Percentiles rank a stretch among this genome's conserved stretches.
Evolutionary conservation across 2,113 vertebrate genomes (phyloP).

Genomic region (Hypanus sabinus): DNA sequence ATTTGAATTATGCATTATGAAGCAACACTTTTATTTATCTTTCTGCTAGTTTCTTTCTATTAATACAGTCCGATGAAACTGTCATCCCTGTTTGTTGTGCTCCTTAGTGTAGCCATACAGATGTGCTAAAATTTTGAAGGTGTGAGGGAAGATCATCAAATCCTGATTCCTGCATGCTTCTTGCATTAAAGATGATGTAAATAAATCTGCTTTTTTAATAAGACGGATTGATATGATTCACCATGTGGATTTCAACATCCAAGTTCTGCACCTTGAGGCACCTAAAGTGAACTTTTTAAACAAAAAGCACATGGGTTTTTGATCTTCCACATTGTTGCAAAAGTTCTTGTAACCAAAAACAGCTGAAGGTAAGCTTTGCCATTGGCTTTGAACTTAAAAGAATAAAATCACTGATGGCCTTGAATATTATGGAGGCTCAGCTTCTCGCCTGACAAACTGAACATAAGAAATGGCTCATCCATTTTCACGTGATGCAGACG

Average conservation of each 20-base stretch:
- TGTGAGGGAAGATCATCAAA: not conserved
- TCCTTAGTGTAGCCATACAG: not conserved
- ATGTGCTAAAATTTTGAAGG: not conserved
- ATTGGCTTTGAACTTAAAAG: constrained; percentile 28
- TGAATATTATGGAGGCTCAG: constrained; percentile 2
- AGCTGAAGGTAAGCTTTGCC: constrained; percentile 26
- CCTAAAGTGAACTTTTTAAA: constrained; percentile 21
- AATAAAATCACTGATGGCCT: constrained; percentile 11
- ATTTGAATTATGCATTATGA: not conserved
- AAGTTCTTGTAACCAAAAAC: constrained; percentile 25
- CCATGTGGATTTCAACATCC: not conserved
- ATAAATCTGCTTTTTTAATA: constrained; percentile 26
- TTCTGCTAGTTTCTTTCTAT: not conserved
- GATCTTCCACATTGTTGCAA: constrained; percentile 32
- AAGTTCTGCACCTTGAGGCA: constrained; percentile 26
- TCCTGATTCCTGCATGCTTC: not conserved
- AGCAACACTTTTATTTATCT: not conserved
- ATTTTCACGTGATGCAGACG: not conserved
- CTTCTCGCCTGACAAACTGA: not conserved
- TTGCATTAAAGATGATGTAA: not conserved
- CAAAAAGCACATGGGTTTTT: constrained; percentile 27
- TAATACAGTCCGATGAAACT: not conserved
- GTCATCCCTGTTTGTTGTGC: not conserved
- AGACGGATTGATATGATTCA: constrained; percentile 13
- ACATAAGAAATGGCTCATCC: not conserved